phyloP scores from a whole-genome alignment of 2,888 invertebrate species.

The Balanococcus diminutus region DNA sequence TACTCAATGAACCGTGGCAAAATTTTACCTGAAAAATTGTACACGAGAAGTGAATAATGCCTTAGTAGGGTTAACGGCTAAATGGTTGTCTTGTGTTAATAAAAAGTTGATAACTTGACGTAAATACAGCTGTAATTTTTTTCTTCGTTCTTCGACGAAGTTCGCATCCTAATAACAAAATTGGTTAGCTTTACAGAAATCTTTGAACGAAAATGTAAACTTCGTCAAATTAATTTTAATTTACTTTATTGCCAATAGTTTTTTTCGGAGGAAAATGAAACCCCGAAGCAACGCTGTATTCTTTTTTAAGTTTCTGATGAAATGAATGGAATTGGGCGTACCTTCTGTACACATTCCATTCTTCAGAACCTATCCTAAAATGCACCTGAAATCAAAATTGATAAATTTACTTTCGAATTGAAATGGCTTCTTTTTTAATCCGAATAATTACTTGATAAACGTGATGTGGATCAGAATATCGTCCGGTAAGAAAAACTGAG shows the following conservation, averaged over 20 bases:
- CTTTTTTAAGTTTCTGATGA: constrained; percentile 82
- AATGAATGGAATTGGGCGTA: constrained; percentile 91
- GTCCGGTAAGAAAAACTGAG: constrained; percentile 79
- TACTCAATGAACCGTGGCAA: not conserved
- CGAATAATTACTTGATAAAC: constrained; percentile 77
- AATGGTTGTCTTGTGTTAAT: constrained; percentile 72
- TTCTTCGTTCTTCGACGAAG: constrained; percentile 86
- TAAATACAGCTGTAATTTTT: constrained; percentile 84
- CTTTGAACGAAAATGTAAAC: constrained; percentile 49
- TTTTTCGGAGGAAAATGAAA: constrained; percentile 96
- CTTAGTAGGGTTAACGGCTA: constrained; percentile 77
- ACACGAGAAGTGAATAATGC: constrained; percentile 78
- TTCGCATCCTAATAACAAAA: constrained; percentile 69
- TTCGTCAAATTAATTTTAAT: constrained; percentile 56
- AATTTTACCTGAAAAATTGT: constrained; percentile 73
- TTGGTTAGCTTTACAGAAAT: not conserved
- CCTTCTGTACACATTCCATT: constrained; percentile 95
- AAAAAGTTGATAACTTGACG: constrained; percentile 79
- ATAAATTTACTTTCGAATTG: not conserved
- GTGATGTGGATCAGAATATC: constrained; percentile 78
- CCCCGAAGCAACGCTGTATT: constrained; percentile 76
- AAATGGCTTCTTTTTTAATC: not conserved
- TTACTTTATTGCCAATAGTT: constrained; percentile 86
- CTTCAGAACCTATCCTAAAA: constrained; percentile 81
- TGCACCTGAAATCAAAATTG: constrained; percentile 70